Evolutionary conservation across 1,140 invertebrate genomes (phyloP).

Genomic region (Callitettix versicolor): DNA sequence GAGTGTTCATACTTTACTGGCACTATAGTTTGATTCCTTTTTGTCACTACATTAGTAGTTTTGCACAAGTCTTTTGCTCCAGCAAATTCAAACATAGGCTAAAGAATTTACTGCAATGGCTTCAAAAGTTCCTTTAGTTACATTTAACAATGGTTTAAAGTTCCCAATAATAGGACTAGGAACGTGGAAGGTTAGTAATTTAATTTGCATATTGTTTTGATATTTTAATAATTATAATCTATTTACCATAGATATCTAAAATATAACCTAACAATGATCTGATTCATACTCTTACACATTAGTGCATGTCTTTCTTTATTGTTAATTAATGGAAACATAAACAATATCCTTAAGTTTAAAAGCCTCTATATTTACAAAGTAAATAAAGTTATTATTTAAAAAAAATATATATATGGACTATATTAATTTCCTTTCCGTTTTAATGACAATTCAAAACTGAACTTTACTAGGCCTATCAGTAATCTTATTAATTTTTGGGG

Average conservation of each 20-base stretch:
- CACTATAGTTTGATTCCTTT: too few relatives aligned
- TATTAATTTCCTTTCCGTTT: too few relatives aligned
- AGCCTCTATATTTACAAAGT: not conserved
- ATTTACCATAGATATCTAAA: not conserved
- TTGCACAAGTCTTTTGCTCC: too few relatives aligned
- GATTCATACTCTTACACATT: not conserved
- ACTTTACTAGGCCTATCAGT: too few relatives aligned
- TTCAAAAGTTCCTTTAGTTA: slow-evolving; percentile 27
- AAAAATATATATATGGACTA: too few relatives aligned
- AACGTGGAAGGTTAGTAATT: slow-evolving; percentile 39
- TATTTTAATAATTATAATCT: not conserved
- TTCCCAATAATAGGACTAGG: slow-evolving; percentile 42
- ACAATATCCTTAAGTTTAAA: not conserved
- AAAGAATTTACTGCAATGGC: too few relatives aligned
- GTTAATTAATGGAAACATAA: not conserved
- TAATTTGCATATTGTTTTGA: not conserved
- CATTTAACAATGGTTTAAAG: slow-evolving; percentile 32
- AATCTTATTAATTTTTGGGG: too few relatives aligned
- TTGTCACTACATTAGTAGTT: too few relatives aligned
- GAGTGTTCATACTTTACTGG: too few relatives aligned
- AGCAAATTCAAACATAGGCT: too few relatives aligned
- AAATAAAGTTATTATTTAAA: too few relatives aligned
- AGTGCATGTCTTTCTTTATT: not conserved
- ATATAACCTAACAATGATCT: not conserved
- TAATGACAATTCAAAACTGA: too few relatives aligned